phyloP scores from a whole-genome alignment of 1,140 invertebrate genomes.

The Rhopalosiphum maidis region DNA sequence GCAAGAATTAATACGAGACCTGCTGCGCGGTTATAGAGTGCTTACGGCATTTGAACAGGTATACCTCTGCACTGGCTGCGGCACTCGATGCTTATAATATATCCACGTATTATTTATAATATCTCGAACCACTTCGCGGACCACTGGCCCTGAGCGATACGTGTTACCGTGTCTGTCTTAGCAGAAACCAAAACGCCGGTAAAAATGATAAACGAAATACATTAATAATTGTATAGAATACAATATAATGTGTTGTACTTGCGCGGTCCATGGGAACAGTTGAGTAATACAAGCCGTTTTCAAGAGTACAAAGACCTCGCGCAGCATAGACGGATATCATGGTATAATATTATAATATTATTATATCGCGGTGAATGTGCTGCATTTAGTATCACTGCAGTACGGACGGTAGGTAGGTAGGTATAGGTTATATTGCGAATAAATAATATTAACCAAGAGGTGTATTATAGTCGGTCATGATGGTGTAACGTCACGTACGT shows the following conservation, averaged over 20 bases:
- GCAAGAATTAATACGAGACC: background rate
- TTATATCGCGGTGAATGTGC: background rate
- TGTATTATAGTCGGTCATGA: background rate
- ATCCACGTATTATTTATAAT: background rate
- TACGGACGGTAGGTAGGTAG: background rate
- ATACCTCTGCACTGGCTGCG: background rate
- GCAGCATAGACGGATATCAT: background rate
- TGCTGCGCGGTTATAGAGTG: background rate
- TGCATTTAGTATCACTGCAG: background rate
- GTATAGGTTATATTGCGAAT: constrained; percentile 1
- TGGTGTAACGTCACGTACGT: constrained; percentile 1
- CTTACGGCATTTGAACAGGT: background rate
- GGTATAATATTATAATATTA: background rate
- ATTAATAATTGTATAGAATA: background rate
- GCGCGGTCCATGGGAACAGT: constrained; percentile 28
- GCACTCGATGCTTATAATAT: background rate
- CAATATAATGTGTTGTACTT: background rate
- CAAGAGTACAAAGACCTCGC: constrained; percentile 45
- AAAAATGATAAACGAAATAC: background rate
- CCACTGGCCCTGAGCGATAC: background rate
- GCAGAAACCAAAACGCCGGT: background rate
- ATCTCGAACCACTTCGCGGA: background rate
- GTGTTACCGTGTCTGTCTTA: background rate
- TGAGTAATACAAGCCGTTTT: constrained; percentile 64
- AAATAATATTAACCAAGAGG: constrained; percentile 14